Evolutionary conservation across 2,888 invertebrate species (phyloP), one percentile per base, ranked within the genome.

Genomic region (Scotopteryx bipunctaria): DNA sequence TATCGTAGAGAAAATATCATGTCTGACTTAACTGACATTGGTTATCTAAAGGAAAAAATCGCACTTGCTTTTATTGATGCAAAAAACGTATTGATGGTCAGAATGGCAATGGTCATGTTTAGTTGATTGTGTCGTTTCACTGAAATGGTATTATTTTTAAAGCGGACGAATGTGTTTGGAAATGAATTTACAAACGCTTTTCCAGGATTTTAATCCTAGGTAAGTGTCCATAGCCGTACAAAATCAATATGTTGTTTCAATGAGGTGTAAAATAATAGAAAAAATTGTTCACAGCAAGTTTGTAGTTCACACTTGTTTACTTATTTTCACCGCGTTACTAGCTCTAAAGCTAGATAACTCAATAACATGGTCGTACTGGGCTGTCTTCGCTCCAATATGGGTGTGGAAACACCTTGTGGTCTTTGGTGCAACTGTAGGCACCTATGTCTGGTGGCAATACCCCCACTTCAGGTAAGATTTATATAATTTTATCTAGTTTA

Each of bases 331-430:
- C 53, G 93, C 96, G 55, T 91, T 99, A 63, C 94, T 99, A 82
- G 96, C 98, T 8, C 91, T 99, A 69, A 94, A 96, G 71, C 91
- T 98, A 66, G 99, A 99, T 90, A 94, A 95, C 59, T 93, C 93
- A 55, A 94, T 97, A 76, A 93, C 95, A 76, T 98, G 98, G 97
- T 97, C 97, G 37, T 99, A 95, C 85, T 99, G 98, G 98, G 94
- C 96, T 4, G 95, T 99, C 32, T 99, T 99, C 84, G 93, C 96
- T 13, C 99, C 99, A 41, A 94, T 99, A 76, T 99, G 98, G 98
- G 93, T 98, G 66, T 99, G 99, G 98, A 99, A 99, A 81, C 92
- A 94, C 57, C 92, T 98, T 77, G 98, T 98, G 9, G 94, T 99
- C 29, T 76, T 94, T 45, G 99, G 99, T 52, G 98, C 98, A 31